Evolutionary conservation across 2,797 vertebrate genomes (phyloP).

Genomic region (Tamandua tetradactyla): DNA sequence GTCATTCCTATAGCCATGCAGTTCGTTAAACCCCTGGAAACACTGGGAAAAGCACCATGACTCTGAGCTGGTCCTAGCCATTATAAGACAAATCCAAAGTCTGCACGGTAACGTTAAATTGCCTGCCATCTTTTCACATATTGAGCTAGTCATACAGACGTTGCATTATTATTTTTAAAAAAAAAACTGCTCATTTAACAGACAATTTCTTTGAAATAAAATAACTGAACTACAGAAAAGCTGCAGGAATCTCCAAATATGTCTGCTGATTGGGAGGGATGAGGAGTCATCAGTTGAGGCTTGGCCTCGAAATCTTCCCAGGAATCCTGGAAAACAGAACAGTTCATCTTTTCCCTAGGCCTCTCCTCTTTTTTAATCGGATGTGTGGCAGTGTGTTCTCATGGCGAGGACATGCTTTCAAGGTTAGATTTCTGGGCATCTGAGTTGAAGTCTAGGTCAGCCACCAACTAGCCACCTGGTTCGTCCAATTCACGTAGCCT

Average conservation of each 20-base stretch:
- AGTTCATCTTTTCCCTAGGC: neutral
- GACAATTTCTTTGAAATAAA: slow-evolving; percentile 51
- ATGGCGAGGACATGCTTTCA: neutral
- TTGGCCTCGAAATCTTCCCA: slow-evolving; percentile 16
- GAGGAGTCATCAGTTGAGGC: neutral
- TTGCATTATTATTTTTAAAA: slow-evolving; percentile 36
- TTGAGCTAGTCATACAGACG: neutral
- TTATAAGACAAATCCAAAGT: slow-evolving; percentile 2
- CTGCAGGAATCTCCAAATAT: slow-evolving; percentile 58
- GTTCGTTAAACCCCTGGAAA: slow-evolving; percentile 59
- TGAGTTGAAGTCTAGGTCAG: slow-evolving; percentile 1
- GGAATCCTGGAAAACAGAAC: slow-evolving; percentile 35
- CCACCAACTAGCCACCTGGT: neutral
- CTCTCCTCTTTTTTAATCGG: neutral
- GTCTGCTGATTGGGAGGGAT: neutral
- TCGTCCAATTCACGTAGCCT: neutral
- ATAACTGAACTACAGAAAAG: slow-evolving; percentile 6
- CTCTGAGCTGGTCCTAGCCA: slow-evolving; percentile 35
- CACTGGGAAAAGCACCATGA: slow-evolving; percentile 30
- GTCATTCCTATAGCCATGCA: slow-evolving; percentile 29
- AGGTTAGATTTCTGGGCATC: slow-evolving; percentile 31
- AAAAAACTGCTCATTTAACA: slow-evolving; percentile 17
- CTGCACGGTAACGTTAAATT: slow-evolving; percentile 15
- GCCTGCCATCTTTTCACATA: slow-evolving; percentile 43
- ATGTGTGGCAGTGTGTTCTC: neutral